phyloP scores from a whole-genome alignment of 1,140 invertebrate genomes.

The Neotoxoptera formosana region DNA sequence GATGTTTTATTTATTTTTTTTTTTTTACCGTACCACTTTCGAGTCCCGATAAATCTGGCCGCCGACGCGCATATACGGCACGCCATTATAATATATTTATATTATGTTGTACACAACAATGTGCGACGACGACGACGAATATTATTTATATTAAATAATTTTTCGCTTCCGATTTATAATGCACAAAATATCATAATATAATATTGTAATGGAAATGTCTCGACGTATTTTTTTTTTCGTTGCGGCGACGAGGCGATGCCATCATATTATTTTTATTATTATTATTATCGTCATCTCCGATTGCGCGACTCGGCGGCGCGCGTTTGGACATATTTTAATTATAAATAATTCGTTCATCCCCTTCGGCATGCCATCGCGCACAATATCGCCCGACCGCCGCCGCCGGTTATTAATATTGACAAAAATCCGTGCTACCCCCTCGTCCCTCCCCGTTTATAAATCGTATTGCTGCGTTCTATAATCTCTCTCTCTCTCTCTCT shows the following conservation, averaged over 20 bases:
- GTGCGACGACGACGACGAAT: background rate
- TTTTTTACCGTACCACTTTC: background rate
- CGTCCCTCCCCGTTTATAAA: background rate
- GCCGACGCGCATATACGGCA: background rate
- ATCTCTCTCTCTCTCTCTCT: background rate
- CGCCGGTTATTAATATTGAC: conserved; percentile 12
- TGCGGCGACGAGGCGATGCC: background rate
- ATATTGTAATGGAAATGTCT: background rate
- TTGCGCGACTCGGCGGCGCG: background rate
- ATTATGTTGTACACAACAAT: background rate
- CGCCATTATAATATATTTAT: background rate
- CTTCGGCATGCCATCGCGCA: background rate
- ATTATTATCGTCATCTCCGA: background rate
- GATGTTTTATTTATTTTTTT: conserved; percentile 6
- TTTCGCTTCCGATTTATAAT: conserved; percentile 6
- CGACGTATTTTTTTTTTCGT: background rate
- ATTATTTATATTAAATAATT: conserved; percentile 35
- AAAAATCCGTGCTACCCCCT: background rate
- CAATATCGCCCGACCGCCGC: conserved; percentile 1
- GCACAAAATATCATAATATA: background rate
- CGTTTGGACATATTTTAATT: conserved; percentile 21
- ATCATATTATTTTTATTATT: background rate
- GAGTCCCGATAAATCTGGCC: conserved; percentile 18
- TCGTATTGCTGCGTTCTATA: background rate
- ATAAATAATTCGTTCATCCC: conserved; percentile 9